Evolutionary conservation across 2,797 vertebrate genomes (phyloP).

Genomic region (Pampus argenteus): DNA sequence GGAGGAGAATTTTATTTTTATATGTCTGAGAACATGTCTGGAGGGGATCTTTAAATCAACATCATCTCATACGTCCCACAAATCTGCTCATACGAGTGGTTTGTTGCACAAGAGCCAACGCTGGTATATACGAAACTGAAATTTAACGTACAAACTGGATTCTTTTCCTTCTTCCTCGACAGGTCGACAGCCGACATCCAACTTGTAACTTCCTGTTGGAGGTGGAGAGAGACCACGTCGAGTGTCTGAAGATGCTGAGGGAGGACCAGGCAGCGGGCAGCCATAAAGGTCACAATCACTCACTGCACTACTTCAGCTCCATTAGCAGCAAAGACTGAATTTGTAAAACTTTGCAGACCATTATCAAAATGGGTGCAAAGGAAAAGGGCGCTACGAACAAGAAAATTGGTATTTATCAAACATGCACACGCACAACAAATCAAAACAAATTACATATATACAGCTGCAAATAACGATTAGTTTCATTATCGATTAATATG

Average conservation of each 20-base stretch:
- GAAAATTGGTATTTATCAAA: too few relatives aligned
- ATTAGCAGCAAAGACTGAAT: not conserved
- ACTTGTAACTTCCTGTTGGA: constrained; percentile 79
- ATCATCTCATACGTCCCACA: too few relatives aligned
- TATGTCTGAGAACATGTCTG: not conserved
- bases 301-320: not conserved
- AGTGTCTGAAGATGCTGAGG: constrained; percentile 66
- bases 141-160: not conserved
- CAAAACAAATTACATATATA: too few relatives aligned
- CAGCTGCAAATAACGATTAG: too few relatives aligned
- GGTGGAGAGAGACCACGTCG: constrained; percentile 68
- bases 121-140: not conserved
- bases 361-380: not conserved
- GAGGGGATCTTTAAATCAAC: not conserved
- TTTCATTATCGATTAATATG: too few relatives aligned
- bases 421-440: too few relatives aligned
- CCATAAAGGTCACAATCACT: constrained; percentile 54
- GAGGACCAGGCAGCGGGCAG: constrained; percentile 41
- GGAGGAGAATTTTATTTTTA: too few relatives aligned
- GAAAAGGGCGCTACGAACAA: too few relatives aligned
- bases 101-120: not conserved
- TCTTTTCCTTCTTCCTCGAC: not conserved
- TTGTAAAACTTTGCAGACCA: not conserved
- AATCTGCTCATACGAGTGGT: not conserved
- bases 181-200: constrained; percentile 73